Conservation (phyloP, 2,113 vertebrate genomes). For the Uria lomvia region DNA sequence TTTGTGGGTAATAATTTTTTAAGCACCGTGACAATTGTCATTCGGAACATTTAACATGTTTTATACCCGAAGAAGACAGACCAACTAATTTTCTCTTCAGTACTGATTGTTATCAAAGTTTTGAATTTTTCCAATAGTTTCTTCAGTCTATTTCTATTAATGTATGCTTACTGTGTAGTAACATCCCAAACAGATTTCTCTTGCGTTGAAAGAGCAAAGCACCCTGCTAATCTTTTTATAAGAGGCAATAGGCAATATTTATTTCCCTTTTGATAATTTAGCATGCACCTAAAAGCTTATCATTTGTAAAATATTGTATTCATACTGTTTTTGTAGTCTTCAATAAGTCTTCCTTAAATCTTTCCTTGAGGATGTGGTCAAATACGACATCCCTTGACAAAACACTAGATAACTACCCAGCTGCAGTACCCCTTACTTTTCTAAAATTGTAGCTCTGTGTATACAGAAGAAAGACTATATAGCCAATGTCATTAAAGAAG, state of each 20-base stretch:
- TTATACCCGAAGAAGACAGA: not conserved
- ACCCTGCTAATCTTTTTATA: not conserved
- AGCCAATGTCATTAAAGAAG: not conserved
- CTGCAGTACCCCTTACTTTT: not conserved
- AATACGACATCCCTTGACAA: not conserved
- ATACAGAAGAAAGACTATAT: not conserved
- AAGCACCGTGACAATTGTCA: not conserved
- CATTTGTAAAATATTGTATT: not conserved
- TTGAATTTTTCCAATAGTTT: not conserved
- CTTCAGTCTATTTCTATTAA: not conserved
- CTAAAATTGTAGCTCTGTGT: not conserved
- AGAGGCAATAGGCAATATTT: not conserved
- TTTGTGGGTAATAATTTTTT: not conserved
- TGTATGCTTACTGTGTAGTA: not conserved
- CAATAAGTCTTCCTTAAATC: not conserved
- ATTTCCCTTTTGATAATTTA: not conserved
- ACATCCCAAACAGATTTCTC: not conserved
- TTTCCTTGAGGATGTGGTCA: not conserved
- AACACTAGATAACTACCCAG: not conserved
- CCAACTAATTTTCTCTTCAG: not conserved
- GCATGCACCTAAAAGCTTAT: not conserved
- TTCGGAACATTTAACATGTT: not conserved
- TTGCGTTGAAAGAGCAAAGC: not conserved
- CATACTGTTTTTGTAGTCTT: not conserved
- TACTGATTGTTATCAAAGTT: not conserved